Evolutionary conservation across 2,113 vertebrate genomes (phyloP).

Genomic region (Atherinomorus stipes): DNA sequence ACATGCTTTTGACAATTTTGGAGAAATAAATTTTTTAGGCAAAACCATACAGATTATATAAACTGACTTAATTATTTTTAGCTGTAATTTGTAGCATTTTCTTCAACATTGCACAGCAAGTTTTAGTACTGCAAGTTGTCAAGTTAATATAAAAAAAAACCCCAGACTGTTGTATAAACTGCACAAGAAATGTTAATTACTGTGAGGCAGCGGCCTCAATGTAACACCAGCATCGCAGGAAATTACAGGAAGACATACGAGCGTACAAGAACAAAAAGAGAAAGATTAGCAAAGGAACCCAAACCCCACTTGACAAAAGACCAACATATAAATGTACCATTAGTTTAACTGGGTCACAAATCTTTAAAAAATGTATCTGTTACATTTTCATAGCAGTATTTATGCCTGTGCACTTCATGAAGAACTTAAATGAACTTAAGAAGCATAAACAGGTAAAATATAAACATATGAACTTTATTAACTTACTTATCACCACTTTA

Average conservation of each 20-base stretch:
- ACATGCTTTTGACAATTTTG: too few species aligned
- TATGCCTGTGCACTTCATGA: background rate
- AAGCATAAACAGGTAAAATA: background rate
- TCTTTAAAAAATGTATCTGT: background rate
- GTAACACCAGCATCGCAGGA: background rate
- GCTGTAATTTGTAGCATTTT: background rate
- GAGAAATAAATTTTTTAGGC: too few species aligned
- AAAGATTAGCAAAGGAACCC: background rate
- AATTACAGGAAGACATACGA: background rate
- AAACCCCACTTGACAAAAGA: background rate
- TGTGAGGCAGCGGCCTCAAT: background rate
- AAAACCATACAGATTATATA: too few species aligned
- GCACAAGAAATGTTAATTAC: background rate
- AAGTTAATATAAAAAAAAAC: background rate
- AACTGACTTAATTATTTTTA: too few species aligned
- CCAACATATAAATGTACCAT: background rate
- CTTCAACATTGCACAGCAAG: background rate
- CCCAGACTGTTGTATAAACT: background rate
- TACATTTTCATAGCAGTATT: background rate
- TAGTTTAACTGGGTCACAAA: too few species aligned
- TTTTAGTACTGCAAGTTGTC: too few species aligned
- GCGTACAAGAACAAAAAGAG: conserved; percentile 6
- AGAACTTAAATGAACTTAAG: background rate
- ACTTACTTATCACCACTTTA: conserved; percentile 40
- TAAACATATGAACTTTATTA: background rate